Conservation (phyloP, 2,888 invertebrate species). For the Hirtodrosophila histrioides region DNA sequence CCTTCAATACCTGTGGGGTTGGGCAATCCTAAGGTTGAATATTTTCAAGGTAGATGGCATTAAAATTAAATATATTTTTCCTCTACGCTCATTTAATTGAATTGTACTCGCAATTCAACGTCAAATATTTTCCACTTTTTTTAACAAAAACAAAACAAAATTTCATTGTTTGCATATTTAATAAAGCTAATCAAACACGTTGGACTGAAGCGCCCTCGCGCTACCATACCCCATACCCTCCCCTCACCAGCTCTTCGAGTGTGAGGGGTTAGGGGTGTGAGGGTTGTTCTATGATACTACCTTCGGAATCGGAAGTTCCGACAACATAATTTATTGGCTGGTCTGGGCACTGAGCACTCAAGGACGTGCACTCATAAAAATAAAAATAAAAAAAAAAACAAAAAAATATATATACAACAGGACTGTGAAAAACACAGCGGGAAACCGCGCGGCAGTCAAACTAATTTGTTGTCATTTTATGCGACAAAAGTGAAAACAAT, state of each 20-base stretch:
- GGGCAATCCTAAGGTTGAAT: background rate
- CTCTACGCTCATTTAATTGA: slow-evolving; percentile 60
- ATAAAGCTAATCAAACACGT: slow-evolving; percentile 78
- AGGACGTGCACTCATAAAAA: slow-evolving; percentile 58
- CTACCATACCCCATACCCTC: slow-evolving; percentile 3
- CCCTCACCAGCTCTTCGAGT: background rate
- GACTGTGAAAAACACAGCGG: slow-evolving; percentile 78
- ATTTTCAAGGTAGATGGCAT: slow-evolving; percentile 31
- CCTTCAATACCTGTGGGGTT: slow-evolving; percentile 28
- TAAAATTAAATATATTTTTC: slow-evolving; percentile 44
- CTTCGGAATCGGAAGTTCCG: slow-evolving; percentile 31
- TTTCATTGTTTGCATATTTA: slow-evolving; percentile 78
- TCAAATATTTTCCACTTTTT: slow-evolving; percentile 66
- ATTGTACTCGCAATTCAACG: slow-evolving; percentile 61
- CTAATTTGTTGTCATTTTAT: slow-evolving; percentile 80
- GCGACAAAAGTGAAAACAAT: slow-evolving; percentile 79
- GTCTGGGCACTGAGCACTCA: slow-evolving; percentile 44
- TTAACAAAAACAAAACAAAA: slow-evolving; percentile 72
- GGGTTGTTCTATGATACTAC: slow-evolving; percentile 66
- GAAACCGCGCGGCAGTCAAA: slow-evolving; percentile 75
- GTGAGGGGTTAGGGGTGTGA: slow-evolving; percentile 58
- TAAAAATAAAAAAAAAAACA: slow-evolving; percentile 13
- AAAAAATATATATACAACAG: slow-evolving; percentile 35
- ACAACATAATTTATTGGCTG: slow-evolving; percentile 68
- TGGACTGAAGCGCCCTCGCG: slow-evolving; percentile 35